Conservation (phyloP, 2,113 vertebrate genomes). For the Ochotona curzoniae region DNA sequence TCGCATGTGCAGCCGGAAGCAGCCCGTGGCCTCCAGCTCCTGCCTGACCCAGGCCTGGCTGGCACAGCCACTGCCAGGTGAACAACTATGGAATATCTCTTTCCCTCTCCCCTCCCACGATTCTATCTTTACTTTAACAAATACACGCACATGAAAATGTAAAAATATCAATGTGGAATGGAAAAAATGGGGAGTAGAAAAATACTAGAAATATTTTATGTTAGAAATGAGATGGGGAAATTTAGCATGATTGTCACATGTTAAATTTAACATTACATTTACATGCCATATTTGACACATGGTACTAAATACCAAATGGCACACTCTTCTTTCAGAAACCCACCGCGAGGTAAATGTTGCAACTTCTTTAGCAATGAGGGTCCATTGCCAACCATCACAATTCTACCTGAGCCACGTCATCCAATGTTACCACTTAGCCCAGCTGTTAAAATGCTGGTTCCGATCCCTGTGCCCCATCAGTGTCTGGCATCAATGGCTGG, state of each 20-base stretch:
- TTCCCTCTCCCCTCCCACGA: no score
- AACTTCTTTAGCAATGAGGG: conserved; percentile 11
- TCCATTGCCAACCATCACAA: conserved; percentile 31
- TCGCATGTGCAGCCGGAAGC: no score
- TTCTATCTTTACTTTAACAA: no score
- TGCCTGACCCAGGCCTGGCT: no score
- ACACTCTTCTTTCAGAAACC: conserved; percentile 26
- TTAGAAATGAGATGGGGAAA: conserved; percentile 12
- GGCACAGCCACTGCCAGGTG: no score
- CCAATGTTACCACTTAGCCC: neutral
- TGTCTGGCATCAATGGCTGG: no score
- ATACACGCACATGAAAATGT: no score
- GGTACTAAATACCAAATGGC: neutral
- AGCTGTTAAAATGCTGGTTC: no score
- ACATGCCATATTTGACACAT: neutral
- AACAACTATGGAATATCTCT: no score
- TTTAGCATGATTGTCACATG: neutral
- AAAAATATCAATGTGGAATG: neutral
- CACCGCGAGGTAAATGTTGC: neutral
- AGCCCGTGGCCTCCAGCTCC: no score
- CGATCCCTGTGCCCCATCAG: no score
- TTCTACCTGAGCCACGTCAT: conserved; percentile 27
- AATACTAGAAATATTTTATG: conserved; percentile 26
- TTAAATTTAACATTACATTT: neutral
- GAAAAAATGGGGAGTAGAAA: neutral